A percentile compares a stretch with the other conserved stretches of the same genome.
phyloP scores from a whole-genome alignment of 2,888 invertebrate genomes.

The Tribolium freemani region DNA sequence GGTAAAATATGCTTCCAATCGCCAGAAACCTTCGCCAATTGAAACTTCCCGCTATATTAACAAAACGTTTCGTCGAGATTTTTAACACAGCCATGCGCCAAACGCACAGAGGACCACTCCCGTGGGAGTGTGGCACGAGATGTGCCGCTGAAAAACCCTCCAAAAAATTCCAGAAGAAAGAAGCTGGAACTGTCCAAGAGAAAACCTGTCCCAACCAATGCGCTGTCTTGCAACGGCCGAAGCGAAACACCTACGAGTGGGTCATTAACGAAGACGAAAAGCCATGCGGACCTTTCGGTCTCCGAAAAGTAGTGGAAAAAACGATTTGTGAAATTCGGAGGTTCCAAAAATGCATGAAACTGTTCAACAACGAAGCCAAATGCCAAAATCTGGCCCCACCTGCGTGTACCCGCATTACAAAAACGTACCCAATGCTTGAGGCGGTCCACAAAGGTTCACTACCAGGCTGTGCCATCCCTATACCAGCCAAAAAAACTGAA shows the following conservation, averaged over 20 bases:
- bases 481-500: slow-evolving; percentile 16
- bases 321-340: slow-evolving; percentile 47
- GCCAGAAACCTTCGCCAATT: slow-evolving; percentile 40
- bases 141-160: neutral
- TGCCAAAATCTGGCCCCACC: slow-evolving; percentile 42
- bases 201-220: slow-evolving; percentile 7
- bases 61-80: too few relatives aligned
- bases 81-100: slow-evolving; percentile 30
- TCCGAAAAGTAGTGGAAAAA: slow-evolving; percentile 45
- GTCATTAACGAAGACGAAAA: slow-evolving; percentile 12
- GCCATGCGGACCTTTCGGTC: slow-evolving; percentile 45
- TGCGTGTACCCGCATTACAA: slow-evolving; percentile 20
- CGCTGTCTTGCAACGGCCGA: slow-evolving; percentile 12
- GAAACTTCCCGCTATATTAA: slow-evolving; percentile 7
- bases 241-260: slow-evolving; percentile 26
- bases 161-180: slow-evolving; percentile 31
- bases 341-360: slow-evolving; percentile 45
- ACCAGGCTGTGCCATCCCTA: slow-evolving; percentile 50
- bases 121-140: slow-evolving; percentile 49
- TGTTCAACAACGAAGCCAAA: slow-evolving; percentile 30
- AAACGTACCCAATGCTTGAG: slow-evolving; percentile 51
- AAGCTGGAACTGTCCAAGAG: neutral
- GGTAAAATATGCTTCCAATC: slow-evolving; percentile 38
- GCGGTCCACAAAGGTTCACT: slow-evolving; percentile 49
- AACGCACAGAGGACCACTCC: slow-evolving; percentile 45